Percentiles rank a stretch among this genome's conserved stretches.
These are phyloP conservation scores for Aplysina aerophoba DNA, from an alignment of 37 sponge, comb jelly and placozoan species.

Conservation along the genomic window DNA sequence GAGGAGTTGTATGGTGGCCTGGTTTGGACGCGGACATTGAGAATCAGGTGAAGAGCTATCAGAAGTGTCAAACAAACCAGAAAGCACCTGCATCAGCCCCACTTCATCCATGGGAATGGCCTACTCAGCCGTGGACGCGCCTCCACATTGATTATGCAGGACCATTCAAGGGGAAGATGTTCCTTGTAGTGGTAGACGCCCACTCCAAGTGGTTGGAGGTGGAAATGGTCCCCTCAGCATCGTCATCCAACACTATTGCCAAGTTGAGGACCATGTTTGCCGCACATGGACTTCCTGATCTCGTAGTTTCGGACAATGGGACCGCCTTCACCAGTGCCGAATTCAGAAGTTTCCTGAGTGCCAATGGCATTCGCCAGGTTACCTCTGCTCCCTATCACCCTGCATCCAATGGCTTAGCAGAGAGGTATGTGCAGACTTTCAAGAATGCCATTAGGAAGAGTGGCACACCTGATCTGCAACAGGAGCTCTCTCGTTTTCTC, in stretches of 20 bases:
- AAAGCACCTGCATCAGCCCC: neutral
- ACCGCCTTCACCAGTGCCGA: constrained; percentile 20
- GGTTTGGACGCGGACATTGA: neutral
- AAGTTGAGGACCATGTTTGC: constrained; percentile 30
- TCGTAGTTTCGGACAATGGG: constrained; percentile 34
- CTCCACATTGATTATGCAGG: constrained; percentile 28
- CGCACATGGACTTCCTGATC: constrained; percentile 32
- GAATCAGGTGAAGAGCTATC: neutral
- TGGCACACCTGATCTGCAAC: neutral
- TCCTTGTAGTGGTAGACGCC: constrained; percentile 31
- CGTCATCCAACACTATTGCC: constrained; percentile 29
- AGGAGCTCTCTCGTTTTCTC: constrained; percentile 27
- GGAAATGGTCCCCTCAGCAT: constrained; percentile 10
- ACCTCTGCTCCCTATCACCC: constrained; percentile 43
- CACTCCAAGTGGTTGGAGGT: constrained; percentile 40
- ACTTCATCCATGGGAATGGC: constrained; percentile 32
- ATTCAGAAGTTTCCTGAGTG: constrained; percentile 10
- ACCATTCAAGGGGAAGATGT: constrained; percentile 18
- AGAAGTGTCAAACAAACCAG: neutral
- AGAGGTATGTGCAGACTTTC: constrained; percentile 37
- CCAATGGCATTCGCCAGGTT: constrained; percentile 24
- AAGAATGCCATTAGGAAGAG: constrained; percentile 23
- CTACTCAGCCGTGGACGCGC: constrained; percentile 15
- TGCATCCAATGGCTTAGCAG: constrained; percentile 38
- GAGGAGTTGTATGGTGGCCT: constrained; percentile 34